These are phyloP conservation scores for Anthophora plumipes DNA, from an alignment of 2,888 invertebrate genomes.

Conservation along the genomic window DNA sequence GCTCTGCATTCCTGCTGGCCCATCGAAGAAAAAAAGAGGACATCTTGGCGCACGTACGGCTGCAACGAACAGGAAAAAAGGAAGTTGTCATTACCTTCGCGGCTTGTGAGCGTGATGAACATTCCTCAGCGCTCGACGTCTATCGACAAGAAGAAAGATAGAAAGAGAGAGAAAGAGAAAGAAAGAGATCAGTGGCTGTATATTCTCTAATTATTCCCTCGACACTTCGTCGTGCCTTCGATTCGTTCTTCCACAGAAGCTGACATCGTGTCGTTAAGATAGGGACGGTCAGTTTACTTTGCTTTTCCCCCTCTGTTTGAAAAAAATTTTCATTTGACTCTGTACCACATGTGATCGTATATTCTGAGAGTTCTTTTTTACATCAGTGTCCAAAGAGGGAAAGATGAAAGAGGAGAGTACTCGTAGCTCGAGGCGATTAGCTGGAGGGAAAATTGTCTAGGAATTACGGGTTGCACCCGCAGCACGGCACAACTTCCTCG, in stretches of 20 bases:
- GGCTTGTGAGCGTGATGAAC: constrained; percentile 35
- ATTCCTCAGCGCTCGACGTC: constrained; percentile 38
- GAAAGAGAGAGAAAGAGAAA: neutral
- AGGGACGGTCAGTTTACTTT: neutral
- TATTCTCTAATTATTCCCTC: constrained; percentile 56
- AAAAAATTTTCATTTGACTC: constrained; percentile 51
- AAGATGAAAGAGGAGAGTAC: neutral
- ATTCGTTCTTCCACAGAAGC: constrained; percentile 30
- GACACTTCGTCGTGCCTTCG: constrained; percentile 40
- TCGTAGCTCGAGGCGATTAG: neutral
- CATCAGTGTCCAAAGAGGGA: neutral
- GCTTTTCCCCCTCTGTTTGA: neutral
- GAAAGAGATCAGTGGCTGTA: neutral
- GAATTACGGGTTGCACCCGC: constrained; percentile 60
- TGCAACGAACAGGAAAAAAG: constrained; percentile 22
- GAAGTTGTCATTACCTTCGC: constrained; percentile 49
- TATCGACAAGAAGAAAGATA: constrained; percentile 2
- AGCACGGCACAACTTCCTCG: constrained; percentile 26
- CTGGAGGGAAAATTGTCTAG: constrained; percentile 42
- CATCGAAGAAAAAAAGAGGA: constrained; percentile 3
- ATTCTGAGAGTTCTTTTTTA: neutral
- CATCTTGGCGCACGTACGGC: constrained; percentile 12
- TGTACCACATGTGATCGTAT: constrained; percentile 19
- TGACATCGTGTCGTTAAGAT: constrained; percentile 52
- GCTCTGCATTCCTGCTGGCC: constrained; percentile 34